Evolutionary conservation across 92 coral and sea anemone genomes (phyloP), one percentile per base, ranked within the genome.

Genomic region (Zoanthus sansibaricus): DNA sequence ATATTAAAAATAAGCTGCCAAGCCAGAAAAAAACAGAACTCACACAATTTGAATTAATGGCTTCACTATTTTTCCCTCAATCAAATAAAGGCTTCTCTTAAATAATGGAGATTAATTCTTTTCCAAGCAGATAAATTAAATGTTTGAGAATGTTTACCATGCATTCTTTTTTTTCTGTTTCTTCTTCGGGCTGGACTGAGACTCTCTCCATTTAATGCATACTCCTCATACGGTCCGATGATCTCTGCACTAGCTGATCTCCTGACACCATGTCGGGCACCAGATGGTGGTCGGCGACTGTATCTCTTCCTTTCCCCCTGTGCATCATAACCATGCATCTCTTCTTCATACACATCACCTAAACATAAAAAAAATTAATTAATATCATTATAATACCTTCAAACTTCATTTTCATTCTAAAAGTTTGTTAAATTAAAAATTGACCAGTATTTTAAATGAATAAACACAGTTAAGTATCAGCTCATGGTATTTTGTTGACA

Each of bases 191-290:
- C 79, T n/a, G 98, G 98, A 77, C 96, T 94, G 49, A 89, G 66
- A 52, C 92, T 89, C 64, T 94, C 98, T 66, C 87, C 92, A 59
- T 91, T 94, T 83, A 90, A 47, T 12, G 71, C 72, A 15, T 91
- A 89, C 5, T 87, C 94, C 7, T 94, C 96, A 77, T 86, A 88
- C 45, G 89, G 86, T 75, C 92, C 90, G 32, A 94, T 90, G 58
- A 94, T 91, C 72, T 94, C 98, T 18, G 98, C 98, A 89, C 98
- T 94, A n/a, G 98, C 98, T 31, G 98, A 80, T 52, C 85, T 93
- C 47, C 98, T 84, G 18, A 93, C 86, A 0, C 94, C 94, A 87
- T 94, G 96, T 42, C 94, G 76, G 52, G 79, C 87, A 68, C 93
- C 79, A 71, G 87, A 92, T 46, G 94, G 80, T 47, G 96, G 79